A percentile compares a stretch with the other conserved stretches of the same genome.
Evolutionary conservation across 2,113 vertebrate genomes (phyloP).

Genomic region (Coptodon bakossiorum): DNA sequence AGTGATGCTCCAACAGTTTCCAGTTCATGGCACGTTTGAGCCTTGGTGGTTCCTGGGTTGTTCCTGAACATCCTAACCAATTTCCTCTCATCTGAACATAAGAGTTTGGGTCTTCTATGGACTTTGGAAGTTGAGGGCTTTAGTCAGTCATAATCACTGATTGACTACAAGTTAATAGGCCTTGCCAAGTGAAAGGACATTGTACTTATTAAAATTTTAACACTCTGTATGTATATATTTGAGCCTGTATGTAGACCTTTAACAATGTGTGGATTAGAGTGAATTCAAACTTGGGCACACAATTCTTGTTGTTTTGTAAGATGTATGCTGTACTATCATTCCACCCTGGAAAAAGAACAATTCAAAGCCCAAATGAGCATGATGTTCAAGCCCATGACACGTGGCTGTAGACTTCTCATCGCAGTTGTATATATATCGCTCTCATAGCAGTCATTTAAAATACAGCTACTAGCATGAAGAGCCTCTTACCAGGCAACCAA

Average conservation of each 20-base stretch:
- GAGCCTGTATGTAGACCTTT: neutral
- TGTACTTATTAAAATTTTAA: neutral
- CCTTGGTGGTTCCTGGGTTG: neutral
- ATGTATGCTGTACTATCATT: neutral
- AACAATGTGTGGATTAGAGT: neutral
- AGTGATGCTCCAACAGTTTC: neutral
- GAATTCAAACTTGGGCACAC: neutral
- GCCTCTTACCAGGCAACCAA: neutral
- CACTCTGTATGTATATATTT: neutral
- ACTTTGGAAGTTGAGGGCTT: neutral
- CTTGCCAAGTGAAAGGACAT: fast-evolving
- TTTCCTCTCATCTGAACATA: neutral
- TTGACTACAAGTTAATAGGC: neutral
- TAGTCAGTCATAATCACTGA: neutral
- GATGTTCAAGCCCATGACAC: neutral
- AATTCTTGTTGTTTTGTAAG: neutral
- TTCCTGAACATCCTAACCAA: neutral
- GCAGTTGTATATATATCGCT: neutral
- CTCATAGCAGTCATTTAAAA: neutral
- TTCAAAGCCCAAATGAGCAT: neutral
- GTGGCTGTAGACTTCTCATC: neutral
- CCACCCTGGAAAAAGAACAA: neutral
- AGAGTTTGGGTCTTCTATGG: neutral
- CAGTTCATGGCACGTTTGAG: neutral
- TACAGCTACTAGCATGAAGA: neutral